A percentile compares a stretch with the other conserved stretches of the same genome.
Conservation (phyloP, 2,113 vertebrate genomes). For the Phrynosoma platyrhinos region DNA sequence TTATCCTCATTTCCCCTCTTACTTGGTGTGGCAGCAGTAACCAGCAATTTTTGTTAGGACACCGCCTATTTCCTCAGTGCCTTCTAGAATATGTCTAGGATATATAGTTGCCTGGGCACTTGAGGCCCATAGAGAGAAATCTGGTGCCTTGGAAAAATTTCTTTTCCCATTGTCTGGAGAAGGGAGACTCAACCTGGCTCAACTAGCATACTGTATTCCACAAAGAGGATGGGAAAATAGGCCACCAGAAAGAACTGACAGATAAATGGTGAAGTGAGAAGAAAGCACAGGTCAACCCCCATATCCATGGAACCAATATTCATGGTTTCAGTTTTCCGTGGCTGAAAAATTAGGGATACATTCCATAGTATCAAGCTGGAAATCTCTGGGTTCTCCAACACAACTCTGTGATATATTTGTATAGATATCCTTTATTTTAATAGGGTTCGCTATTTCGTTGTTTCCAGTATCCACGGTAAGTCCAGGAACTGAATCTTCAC, state of each 20-base stretch:
- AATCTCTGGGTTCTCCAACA: too few relatives aligned
- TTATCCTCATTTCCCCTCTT: background rate
- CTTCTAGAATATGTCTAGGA: background rate
- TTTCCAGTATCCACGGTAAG: too few relatives aligned
- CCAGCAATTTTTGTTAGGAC: background rate
- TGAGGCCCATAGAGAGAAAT: background rate
- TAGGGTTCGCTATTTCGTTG: too few relatives aligned
- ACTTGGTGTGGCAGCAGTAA: background rate
- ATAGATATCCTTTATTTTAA: too few relatives aligned
- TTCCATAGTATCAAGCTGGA: too few relatives aligned
- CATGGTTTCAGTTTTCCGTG: too few relatives aligned
- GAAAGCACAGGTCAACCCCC: background rate
- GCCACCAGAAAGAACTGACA: background rate
- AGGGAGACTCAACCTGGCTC: too few relatives aligned
- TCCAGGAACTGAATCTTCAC: too few relatives aligned
- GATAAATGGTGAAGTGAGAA: background rate
- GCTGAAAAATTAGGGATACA: too few relatives aligned
- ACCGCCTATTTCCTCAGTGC: background rate
- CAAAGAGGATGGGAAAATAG: too few relatives aligned
- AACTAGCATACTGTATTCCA: background rate
- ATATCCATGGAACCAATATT: too few relatives aligned
- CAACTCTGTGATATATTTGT: too few relatives aligned
- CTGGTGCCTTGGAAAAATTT: background rate
- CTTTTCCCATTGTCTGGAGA: background rate
- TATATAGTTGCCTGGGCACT: background rate